A percentile compares a stretch with the other conserved stretches of the same genome.
These are phyloP conservation scores for Drosophila pegasa DNA, from an alignment of 2,888 invertebrate species.

Conservation along the genomic window DNA sequence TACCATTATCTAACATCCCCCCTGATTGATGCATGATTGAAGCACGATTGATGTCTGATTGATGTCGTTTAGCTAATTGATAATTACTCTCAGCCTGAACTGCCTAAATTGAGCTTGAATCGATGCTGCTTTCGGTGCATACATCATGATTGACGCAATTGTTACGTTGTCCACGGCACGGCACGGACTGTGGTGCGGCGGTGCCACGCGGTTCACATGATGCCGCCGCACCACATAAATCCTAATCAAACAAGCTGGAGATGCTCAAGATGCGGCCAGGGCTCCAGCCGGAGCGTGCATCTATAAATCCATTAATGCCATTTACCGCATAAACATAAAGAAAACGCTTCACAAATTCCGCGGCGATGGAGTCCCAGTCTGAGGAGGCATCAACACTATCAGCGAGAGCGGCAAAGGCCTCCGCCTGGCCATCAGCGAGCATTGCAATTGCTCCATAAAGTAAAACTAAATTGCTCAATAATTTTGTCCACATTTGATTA, in stretches of 20 bases:
- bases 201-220: conserved; percentile 39
- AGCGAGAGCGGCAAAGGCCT: conserved; percentile 11
- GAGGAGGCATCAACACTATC: conserved; percentile 39
- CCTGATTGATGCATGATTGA: neutral
- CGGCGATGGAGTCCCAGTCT: neutral
- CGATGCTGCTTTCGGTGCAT: conserved; percentile 4
- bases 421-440: conserved; percentile 34
- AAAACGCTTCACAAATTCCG: conserved; percentile 53
- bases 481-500: conserved; percentile 82
- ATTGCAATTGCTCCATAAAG: conserved; percentile 81
- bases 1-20: too few species aligned
- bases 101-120: too few species aligned
- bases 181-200: neutral
- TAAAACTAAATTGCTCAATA: conserved; percentile 83
- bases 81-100: neutral
- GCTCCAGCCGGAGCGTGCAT: conserved; percentile 47
- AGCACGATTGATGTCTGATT: neutral
- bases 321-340: conserved; percentile 78
- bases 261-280: conserved; percentile 14
- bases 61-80: neutral
- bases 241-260: conserved; percentile 70
- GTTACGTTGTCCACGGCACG: conserved; percentile 4
- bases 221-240: conserved; percentile 64
- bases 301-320: conserved; percentile 80
- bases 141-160: conserved; percentile 53